Evolutionary conservation across 1,140 invertebrate genomes (phyloP), one percentile per base, ranked within the genome.

Genomic region (Heliconius melpomene): DNA sequence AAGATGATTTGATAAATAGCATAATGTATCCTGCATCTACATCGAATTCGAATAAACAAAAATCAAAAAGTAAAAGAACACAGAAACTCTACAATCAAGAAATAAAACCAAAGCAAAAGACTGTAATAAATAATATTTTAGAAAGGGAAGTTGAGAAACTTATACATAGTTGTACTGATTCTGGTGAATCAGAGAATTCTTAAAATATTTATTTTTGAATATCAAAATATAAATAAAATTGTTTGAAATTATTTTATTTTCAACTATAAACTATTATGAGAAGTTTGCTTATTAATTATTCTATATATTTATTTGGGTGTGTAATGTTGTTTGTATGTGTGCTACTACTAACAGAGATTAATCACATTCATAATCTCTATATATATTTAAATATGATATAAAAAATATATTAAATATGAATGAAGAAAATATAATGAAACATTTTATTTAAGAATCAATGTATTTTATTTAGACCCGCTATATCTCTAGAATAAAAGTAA

Each of bases 121-220:
- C 79, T 66, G 86, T 86, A 26, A 84, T 83, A 50, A 88, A 84
- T 77, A 80, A 85, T 50, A 82, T 46, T 78, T 84, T 94, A 79
- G 91, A 93, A 77, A 89, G 90, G 85, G 91, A 90, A 86, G 85
- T 92, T 40, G 87, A 90, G 75, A 91, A 88, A 87, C 83, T 92
- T 26, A 86, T 94, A 32, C 83, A 79, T 73, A 86, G 83, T 71
- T 85, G 79, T 75, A 84, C 81, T 71, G 88, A 88, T 82, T 88
- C 86, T 52, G 88, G 89, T 75, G 50, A 70, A 77, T 83, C 80
- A 6, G 77, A 78, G 38, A n/a, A 78, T 50, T 66, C 60, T 13
- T 66, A 66, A 57, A 9, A 23, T 13, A 36, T 72, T 50, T 36
- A 29, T 57, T 20, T 71, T 71, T 72, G 20, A 77, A 77, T 77